Conservation (phyloP, 1,140 invertebrate species). For the Hyposmocoma kahamanoa region DNA sequence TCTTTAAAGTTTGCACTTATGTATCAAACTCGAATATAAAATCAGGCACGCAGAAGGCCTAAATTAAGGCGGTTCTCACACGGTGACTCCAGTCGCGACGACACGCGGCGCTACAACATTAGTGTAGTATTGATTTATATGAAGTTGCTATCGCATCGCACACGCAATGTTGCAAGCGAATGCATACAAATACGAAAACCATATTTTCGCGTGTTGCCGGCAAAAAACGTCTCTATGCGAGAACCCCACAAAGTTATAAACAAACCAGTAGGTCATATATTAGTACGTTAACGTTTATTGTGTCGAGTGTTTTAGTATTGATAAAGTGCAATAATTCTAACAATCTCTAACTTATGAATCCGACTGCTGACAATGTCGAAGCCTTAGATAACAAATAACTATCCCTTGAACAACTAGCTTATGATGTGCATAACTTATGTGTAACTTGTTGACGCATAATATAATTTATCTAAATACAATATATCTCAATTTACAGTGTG, state of each 20-base stretch:
- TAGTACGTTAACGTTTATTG: slow-evolving; percentile 3
- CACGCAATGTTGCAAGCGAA: too few species aligned
- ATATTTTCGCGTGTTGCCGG: too few species aligned
- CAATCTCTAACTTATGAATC: slow-evolving; percentile 49
- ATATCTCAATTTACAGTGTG: slow-evolving; percentile 39
- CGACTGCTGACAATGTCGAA: slow-evolving; percentile 31
- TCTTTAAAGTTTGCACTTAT: too few species aligned
- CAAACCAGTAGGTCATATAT: slow-evolving; percentile 12
- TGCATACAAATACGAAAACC: too few species aligned
- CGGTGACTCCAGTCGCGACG: too few species aligned
- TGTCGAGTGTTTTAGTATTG: slow-evolving; percentile 30
- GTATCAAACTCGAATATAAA: too few species aligned
- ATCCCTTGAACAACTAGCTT: slow-evolving; percentile 40
- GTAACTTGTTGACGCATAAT: slow-evolving; percentile 68
- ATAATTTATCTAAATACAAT: slow-evolving; percentile 41
- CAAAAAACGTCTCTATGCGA: too few species aligned
- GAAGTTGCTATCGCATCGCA: too few species aligned
- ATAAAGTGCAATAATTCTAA: slow-evolving; percentile 47
- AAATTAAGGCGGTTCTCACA: too few species aligned
- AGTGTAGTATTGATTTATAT: too few species aligned
- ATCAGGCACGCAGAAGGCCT: too few species aligned
- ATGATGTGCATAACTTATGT: slow-evolving; percentile 36
- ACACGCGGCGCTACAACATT: too few species aligned
- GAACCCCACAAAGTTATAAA: slow-evolving; percentile 11
- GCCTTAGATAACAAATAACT: slow-evolving; percentile 34